A percentile compares a stretch with the other conserved stretches of the same genome.
phyloP scores from a whole-genome alignment of 2,797 vertebrate genomes.

The Cygnus olor region DNA sequence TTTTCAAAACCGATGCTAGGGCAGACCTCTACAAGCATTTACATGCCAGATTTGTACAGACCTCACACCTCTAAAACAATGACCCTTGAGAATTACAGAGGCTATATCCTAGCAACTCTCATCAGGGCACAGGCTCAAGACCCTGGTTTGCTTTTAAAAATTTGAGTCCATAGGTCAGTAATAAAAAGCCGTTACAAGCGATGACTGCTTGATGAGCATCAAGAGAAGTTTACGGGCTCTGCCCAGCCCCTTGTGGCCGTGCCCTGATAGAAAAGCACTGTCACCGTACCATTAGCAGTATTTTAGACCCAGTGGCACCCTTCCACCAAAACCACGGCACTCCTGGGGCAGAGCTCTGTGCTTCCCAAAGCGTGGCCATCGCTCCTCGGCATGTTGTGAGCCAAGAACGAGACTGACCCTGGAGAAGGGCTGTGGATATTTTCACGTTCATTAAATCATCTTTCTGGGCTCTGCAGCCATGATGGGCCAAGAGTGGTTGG shows the following conservation, averaged over 20 bases:
- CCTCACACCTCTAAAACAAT: neutral
- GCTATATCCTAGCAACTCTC: neutral
- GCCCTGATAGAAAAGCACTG: neutral
- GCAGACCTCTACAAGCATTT: neutral
- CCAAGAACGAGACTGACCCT: neutral
- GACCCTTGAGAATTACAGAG: neutral
- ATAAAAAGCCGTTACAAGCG: neutral
- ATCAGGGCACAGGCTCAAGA: neutral
- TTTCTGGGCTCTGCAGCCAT: neutral
- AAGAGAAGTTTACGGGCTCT: neutral
- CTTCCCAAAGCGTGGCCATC: neutral
- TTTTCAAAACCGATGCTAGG: fast-evolving
- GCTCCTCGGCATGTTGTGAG: neutral
- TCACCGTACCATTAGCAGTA: neutral
- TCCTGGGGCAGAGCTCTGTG: neutral
- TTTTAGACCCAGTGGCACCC: neutral
- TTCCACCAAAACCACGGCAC: neutral
- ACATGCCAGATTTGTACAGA: neutral
- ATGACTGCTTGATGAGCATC: neutral
- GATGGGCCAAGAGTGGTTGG: neutral
- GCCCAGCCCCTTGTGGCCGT: neutral
- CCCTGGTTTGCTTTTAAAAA: neutral
- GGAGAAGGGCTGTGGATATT: neutral
- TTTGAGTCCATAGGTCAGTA: neutral
- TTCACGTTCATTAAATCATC: neutral